These are phyloP conservation scores for Ophioninae sp. DNA, from an alignment of 2,888 invertebrate species.

Conservation along the genomic window DNA sequence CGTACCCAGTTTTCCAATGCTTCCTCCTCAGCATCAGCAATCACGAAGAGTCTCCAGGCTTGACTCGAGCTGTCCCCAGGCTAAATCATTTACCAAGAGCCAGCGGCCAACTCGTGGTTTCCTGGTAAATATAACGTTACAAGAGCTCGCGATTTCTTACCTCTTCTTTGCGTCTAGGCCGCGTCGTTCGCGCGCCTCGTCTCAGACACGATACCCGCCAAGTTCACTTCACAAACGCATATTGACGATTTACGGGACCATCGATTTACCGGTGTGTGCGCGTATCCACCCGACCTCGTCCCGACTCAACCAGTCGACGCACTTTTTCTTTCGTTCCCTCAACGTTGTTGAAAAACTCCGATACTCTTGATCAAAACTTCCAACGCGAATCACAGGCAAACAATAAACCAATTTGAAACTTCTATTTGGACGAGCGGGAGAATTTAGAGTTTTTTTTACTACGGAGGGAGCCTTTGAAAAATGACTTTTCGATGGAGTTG, in stretches of 20 bases:
- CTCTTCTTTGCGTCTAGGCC: conserved; percentile 53
- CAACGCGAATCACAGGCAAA: too few species aligned
- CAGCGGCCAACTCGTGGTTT: conserved; percentile 49
- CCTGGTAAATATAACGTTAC: conserved; percentile 62
- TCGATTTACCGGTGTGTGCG: conserved; percentile 70
- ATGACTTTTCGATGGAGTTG: too few species aligned
- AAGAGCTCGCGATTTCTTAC: conserved; percentile 33
- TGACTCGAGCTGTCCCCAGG: background rate
- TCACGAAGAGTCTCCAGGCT: background rate
- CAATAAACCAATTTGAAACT: too few species aligned
- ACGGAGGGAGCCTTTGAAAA: too few species aligned
- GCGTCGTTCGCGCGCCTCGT: conserved; percentile 30
- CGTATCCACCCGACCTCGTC: background rate
- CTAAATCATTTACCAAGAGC: conserved; percentile 39
- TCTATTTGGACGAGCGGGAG: too few species aligned
- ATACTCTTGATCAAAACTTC: too few species aligned
- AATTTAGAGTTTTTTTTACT: too few species aligned
- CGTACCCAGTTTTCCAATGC: background rate
- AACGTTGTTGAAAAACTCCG: background rate
- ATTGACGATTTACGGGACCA: conserved; percentile 74
- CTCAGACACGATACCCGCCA: conserved; percentile 25
- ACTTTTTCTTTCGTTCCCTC: background rate
- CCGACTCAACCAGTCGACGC: background rate
- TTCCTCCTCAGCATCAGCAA: background rate
- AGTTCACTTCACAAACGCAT: conserved; percentile 51